Evolutionary conservation across 2,888 invertebrate genomes (phyloP).

Genomic region (Noctua janthina): DNA sequence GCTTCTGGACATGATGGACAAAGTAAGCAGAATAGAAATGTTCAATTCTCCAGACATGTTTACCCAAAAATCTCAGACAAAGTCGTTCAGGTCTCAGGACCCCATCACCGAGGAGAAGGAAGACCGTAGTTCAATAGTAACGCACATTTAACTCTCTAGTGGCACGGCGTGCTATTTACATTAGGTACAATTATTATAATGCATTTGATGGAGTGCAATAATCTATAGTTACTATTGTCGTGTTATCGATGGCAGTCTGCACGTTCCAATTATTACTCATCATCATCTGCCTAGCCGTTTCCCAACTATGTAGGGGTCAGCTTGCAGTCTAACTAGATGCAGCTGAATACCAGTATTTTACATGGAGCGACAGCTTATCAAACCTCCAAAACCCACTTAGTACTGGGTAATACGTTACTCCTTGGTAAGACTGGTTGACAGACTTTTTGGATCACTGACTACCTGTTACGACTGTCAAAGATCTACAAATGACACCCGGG

Average conservation of each 20-base stretch:
- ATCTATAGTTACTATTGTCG: constrained; percentile 16
- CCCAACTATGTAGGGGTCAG: too few species aligned
- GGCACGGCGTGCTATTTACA: constrained; percentile 8
- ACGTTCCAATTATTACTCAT: neutral
- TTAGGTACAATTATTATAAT: constrained; percentile 17
- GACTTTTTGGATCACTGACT: too few species aligned
- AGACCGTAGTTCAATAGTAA: constrained; percentile 53
- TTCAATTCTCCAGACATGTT: constrained; percentile 20
- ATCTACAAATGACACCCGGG: too few species aligned
- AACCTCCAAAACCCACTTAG: too few species aligned
- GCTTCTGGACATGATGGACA: constrained; percentile 71
- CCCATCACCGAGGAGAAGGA: constrained; percentile 69
- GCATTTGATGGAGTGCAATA: constrained; percentile 44
- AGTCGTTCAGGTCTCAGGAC: constrained; percentile 59
- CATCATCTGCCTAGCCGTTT: too few species aligned
- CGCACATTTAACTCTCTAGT: constrained; percentile 43
- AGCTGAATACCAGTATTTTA: too few species aligned
- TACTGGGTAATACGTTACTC: too few species aligned
- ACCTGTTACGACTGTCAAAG: too few species aligned
- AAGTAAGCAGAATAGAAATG: constrained; percentile 75
- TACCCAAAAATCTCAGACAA: constrained; percentile 68
- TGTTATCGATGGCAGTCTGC: constrained; percentile 28
- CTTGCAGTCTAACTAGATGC: too few species aligned
- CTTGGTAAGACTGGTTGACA: too few species aligned
- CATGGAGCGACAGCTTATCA: too few species aligned